Base-by-base conservation (phyloP, 2,888 invertebrate genomes). In the Drosophila mulleri region DNA sequence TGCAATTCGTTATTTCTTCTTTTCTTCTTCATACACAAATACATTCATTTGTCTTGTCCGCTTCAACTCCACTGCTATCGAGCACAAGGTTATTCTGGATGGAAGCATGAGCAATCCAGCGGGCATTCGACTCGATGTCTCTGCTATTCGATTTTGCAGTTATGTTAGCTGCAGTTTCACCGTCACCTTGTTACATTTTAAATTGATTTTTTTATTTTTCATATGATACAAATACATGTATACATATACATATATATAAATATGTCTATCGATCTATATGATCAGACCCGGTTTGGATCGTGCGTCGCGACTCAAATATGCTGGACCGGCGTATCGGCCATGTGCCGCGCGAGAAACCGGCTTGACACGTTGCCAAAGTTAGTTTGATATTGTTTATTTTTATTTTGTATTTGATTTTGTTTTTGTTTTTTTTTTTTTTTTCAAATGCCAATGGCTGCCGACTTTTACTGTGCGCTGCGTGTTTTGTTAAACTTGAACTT, bases 341-440 rank as follows among this genome's bases (percentile, higher is more conserved):
- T 78, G 78, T 81, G 78, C 62, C 70, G 65, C 63, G 47, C 61
- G 60, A 47, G 48, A 82, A 82, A 83, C 83, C 83, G 83, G 83
- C 83, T 83, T 82, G 86, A 83, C 83, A 83, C 86, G 86, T 83
- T 83, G 88, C 83, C 83, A 88, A 88, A 82, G 86, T 83, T 69
- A 70, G 83, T 69, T 58, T 66, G 53, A 53, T 64, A 53, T 44
- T 45, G 18, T 52, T 45, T 54, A 23, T 35, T 69, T 58, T 66
- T 59, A 53, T 63, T 56, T 45, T 44, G n/a, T 45, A 20, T 26
- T 35, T 62, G 3, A 37, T 37, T 7, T 14, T 39, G 0, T 16
- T 14, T 12, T 32, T 54, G 37, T 32, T 14, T 32, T 54, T 26
- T 26, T 32, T 32, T 44, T 41, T 44, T 68, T 50, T 62, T 53